Evolutionary conservation across 2,888 invertebrate genomes (phyloP).

Genomic region (Tineola bisselliella): DNA sequence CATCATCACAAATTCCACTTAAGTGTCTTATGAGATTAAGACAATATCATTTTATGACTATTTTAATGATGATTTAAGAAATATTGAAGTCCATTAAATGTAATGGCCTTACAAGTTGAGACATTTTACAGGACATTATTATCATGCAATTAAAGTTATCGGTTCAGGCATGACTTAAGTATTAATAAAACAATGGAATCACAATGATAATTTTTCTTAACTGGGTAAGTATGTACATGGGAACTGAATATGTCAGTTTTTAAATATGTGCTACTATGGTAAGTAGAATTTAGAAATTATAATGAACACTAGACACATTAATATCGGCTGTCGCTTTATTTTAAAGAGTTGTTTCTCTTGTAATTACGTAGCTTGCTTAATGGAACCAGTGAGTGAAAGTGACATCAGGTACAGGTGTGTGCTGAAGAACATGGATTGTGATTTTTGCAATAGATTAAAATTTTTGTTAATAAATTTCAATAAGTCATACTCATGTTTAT

Average conservation of each 20-base stretch:
- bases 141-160: too few species aligned
- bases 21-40: neutral
- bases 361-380: slow-evolving; percentile 47
- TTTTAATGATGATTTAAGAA: too few species aligned
- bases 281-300: neutral
- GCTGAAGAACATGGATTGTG: neutral
- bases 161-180: too few species aligned
- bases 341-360: neutral
- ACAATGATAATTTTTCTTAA: neutral
- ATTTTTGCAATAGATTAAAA: neutral
- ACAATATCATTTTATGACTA: too few species aligned
- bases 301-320: neutral
- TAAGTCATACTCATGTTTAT: slow-evolving; percentile 28
- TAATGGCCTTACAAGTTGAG: too few species aligned
- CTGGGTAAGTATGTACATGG: neutral
- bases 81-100: too few species aligned
- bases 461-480: slow-evolving; percentile 3
- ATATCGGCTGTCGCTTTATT: neutral
- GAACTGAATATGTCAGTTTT: neutral
- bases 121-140: too few species aligned
- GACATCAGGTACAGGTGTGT: neutral
- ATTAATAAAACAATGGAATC: too few species aligned
- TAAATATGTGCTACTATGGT: neutral
- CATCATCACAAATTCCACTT: neutral
- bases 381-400: slow-evolving; percentile 44